These are phyloP conservation scores for Nesometra sesokonis DNA, from an alignment of 35 echinoderm and acorn worm genomes.

Conservation along the genomic window DNA sequence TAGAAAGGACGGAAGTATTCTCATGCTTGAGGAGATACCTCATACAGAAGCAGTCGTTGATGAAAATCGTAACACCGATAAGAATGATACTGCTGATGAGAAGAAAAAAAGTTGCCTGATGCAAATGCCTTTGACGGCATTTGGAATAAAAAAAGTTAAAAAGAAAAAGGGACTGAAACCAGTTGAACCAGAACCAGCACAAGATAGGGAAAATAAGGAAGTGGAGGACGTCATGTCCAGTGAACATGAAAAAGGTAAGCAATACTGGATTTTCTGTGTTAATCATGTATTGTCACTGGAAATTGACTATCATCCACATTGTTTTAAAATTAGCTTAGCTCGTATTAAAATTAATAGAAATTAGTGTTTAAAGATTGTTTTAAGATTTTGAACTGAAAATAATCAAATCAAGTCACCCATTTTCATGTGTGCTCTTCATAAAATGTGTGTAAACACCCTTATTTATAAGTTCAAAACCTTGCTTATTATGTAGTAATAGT, in stretches of 20 bases:
- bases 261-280: neutral
- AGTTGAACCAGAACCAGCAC: neutral
- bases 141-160: neutral
- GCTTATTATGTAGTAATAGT: too few relatives aligned
- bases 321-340: too few relatives aligned
- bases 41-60: neutral
- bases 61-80: neutral
- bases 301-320: too few relatives aligned
- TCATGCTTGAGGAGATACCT: neutral
- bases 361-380: too few relatives aligned
- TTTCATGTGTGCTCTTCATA: too few relatives aligned
- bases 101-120: neutral
- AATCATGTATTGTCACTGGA: too few relatives aligned
- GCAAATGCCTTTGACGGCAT: neutral
- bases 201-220: neutral
- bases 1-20: constrained; percentile 13
- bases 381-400: too few relatives aligned
- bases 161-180: neutral
- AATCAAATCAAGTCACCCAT: too few relatives aligned
- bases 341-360: too few relatives aligned
- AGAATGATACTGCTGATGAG: neutral
- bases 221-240: neutral
- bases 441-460: too few relatives aligned
- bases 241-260: neutral
- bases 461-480: too few relatives aligned